Conservation (phyloP, 2,888 invertebrate genomes). For the Himalopsyche kuldschensis region DNA sequence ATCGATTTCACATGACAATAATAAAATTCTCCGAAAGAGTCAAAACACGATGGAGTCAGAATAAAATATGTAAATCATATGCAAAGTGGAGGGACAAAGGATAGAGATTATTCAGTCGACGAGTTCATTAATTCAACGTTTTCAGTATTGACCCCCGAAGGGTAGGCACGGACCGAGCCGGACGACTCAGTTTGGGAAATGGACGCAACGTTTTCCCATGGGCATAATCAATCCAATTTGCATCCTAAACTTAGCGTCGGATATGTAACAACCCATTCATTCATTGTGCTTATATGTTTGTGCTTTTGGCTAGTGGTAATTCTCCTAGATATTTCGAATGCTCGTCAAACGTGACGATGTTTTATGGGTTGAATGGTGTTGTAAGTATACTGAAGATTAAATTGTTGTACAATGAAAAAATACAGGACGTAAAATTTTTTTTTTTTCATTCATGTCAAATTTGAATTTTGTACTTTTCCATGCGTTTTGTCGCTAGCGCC, state of each 20-base stretch:
- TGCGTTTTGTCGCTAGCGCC: too few species aligned
- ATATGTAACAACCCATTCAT: slow-evolving; percentile 24
- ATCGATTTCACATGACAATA: slow-evolving; percentile 18
- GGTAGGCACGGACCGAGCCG: not conserved
- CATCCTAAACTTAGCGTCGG: slow-evolving; percentile 35
- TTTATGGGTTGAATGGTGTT: too few species aligned
- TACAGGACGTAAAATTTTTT: too few species aligned
- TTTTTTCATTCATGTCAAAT: too few species aligned
- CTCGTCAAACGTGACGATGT: too few species aligned
- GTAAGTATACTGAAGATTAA: too few species aligned
- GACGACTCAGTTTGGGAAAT: slow-evolving; percentile 13
- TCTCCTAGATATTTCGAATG: too few species aligned
- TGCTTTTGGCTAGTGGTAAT: not conserved
- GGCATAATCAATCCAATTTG: slow-evolving; percentile 40
- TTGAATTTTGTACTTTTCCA: too few species aligned
- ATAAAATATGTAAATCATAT: slow-evolving; percentile 37
- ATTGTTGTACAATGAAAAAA: too few species aligned
- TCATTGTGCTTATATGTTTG: not conserved
- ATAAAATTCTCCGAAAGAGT: slow-evolving; percentile 19
- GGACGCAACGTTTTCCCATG: slow-evolving; percentile 31
- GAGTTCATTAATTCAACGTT: slow-evolving; percentile 39
- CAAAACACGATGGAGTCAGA: slow-evolving; percentile 13
- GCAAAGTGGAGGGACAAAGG: slow-evolving; percentile 33
- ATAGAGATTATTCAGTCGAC: slow-evolving; percentile 34
- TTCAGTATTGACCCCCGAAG: slow-evolving; percentile 35